A percentile compares a stretch with the other conserved stretches of the same genome.
Conservation (phyloP, 2,797 vertebrate genomes). For the Pempheris klunzingeri region DNA sequence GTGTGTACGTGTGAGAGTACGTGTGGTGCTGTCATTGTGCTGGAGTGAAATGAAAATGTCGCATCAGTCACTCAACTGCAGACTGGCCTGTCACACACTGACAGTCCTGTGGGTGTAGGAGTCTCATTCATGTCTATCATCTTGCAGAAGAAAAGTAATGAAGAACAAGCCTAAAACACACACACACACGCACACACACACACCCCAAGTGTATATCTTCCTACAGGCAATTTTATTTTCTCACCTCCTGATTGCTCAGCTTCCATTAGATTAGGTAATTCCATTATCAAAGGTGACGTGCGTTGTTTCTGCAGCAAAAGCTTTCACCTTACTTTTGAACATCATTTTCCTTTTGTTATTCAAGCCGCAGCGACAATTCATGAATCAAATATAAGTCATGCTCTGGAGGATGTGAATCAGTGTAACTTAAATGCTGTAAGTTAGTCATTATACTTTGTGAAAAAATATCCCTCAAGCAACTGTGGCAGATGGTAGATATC, state of each 20-base stretch:
- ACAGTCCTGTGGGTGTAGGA: slow-evolving; percentile 40
- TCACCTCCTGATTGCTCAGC: slow-evolving; percentile 15
- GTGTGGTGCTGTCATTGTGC: slow-evolving; percentile 20
- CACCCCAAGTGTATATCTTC: neutral
- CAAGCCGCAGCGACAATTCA: neutral
- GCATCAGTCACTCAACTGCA: slow-evolving; percentile 55
- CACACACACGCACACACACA: neutral
- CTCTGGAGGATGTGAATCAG: neutral
- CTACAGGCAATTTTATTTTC: slow-evolving; percentile 2
- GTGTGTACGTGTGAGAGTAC: neutral
- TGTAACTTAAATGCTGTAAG: neutral
- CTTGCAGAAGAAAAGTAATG: neutral
- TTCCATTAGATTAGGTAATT: neutral
- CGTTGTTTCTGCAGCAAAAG: neutral
- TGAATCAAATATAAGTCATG: slow-evolving; percentile 5
- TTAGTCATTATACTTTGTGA: neutral
- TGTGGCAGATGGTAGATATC: neutral
- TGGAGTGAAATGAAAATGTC: slow-evolving; percentile 36
- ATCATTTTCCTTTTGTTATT: slow-evolving; percentile 11
- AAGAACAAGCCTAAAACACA: neutral
- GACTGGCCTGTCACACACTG: slow-evolving; percentile 37
- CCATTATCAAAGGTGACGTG: neutral
- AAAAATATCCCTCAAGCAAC: slow-evolving; percentile 18
- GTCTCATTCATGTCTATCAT: slow-evolving; percentile 30
- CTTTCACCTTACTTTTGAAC: neutral